Percentiles rank a stretch among this genome's conserved stretches.
Evolutionary conservation across 2,888 invertebrate genomes (phyloP).

Genomic region (Barypeithes pellucidus): DNA sequence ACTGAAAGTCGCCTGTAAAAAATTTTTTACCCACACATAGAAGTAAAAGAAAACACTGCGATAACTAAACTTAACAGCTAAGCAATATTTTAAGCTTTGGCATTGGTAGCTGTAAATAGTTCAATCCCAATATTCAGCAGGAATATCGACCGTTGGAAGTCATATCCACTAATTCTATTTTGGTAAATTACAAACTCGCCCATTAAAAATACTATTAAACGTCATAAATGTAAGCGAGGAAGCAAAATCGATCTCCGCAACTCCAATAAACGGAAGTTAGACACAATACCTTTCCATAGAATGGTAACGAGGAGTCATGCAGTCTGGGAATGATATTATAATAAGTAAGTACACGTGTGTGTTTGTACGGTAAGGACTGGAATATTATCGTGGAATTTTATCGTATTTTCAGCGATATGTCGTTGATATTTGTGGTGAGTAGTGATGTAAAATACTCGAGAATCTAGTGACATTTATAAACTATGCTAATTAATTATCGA

Average conservation of each 20-base stretch:
- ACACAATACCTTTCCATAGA: not conserved
- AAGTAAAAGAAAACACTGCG: no score
- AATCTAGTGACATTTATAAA: no score
- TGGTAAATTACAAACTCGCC: not conserved
- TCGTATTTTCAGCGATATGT: not conserved
- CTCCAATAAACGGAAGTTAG: not conserved
- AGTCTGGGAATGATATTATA: not conserved
- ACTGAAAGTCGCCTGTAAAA: no score
- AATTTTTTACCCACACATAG: no score
- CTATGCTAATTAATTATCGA: no score
- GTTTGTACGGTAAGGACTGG: not conserved
- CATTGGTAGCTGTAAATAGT: no score
- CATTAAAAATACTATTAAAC: not conserved
- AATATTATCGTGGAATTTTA: not conserved
- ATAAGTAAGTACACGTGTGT: not conserved
- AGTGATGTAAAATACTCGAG: no score
- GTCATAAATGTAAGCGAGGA: not conserved
- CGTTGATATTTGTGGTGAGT: conserved; percentile 1
- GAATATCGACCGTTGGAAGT: no score
- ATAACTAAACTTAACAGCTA: no score
- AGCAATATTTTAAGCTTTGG: no score
- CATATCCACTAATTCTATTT: no score
- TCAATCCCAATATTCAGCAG: no score
- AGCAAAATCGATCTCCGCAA: not conserved
- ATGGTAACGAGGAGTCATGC: not conserved